Conservation (phyloP, 2,888 invertebrate species). For the Eupithecia exiguata region DNA sequence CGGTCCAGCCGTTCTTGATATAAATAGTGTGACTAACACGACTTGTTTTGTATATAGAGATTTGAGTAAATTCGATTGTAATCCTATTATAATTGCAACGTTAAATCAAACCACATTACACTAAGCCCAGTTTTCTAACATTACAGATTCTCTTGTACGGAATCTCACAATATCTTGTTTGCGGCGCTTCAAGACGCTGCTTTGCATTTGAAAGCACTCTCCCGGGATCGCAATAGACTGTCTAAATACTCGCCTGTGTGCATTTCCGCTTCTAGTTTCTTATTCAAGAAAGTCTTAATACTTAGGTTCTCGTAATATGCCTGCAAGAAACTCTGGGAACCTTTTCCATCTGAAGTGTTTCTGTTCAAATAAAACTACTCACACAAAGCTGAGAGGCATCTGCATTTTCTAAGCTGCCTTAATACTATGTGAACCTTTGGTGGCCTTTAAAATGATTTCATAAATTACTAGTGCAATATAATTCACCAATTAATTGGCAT, state of each 20-base stretch:
- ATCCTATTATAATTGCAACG: neutral
- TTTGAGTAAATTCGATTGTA: no score
- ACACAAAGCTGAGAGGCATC: neutral
- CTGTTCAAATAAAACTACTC: neutral
- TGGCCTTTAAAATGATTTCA: no score
- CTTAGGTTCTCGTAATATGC: neutral
- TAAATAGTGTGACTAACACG: no score
- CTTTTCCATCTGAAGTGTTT: neutral
- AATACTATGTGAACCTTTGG: neutral
- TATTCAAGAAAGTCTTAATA: constrained; percentile 15
- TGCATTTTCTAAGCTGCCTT: neutral
- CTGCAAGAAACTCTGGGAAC: neutral
- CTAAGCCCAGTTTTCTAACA: neutral
- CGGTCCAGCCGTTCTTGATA: no score
- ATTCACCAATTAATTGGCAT: no score
- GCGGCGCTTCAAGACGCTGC: constrained; percentile 22
- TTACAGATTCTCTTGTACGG: constrained; percentile 13
- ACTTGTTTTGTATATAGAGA: no score
- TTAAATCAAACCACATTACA: neutral
- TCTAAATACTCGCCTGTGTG: constrained; percentile 32
- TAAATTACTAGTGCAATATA: no score
- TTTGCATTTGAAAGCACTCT: constrained; percentile 39
- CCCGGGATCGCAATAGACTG: constrained; percentile 27
- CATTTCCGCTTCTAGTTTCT: constrained; percentile 11
- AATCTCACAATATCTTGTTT: constrained; percentile 28